phyloP scores from a whole-genome alignment of 1,140 invertebrate genomes.

The Euborellia annulipes region DNA sequence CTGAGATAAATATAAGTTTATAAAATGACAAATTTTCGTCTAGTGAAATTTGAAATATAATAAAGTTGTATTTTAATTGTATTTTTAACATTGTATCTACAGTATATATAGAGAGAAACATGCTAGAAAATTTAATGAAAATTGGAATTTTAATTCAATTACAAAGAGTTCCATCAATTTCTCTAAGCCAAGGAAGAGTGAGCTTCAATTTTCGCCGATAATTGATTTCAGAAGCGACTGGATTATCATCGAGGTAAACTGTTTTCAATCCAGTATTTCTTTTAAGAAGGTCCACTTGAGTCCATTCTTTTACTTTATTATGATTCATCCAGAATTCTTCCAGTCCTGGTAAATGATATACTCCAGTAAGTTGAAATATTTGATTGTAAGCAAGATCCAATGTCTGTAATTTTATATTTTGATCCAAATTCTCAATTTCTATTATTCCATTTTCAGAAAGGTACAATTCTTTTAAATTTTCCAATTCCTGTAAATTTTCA shows the following conservation, averaged over 20 bases:
- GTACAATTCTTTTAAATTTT: slow-evolving; percentile 75
- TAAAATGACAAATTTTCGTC: too few relatives aligned
- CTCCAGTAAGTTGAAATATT: slow-evolving; percentile 65
- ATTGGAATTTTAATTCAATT: slow-evolving; percentile 29
- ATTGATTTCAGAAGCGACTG: slow-evolving; percentile 62
- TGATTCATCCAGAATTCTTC: slow-evolving; percentile 97
- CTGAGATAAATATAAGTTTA: too few relatives aligned
- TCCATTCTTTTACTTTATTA: slow-evolving; percentile 79
- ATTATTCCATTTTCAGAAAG: slow-evolving; percentile 86
- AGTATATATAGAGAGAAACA: too few relatives aligned
- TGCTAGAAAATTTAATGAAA: too few relatives aligned
- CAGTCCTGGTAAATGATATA: slow-evolving; percentile 55
- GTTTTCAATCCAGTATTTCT: slow-evolving; percentile 65
- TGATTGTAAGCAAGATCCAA: slow-evolving; percentile 83
- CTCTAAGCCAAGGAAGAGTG: slow-evolving; percentile 65
- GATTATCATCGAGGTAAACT: slow-evolving; percentile 89
- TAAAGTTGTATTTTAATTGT: too few relatives aligned
- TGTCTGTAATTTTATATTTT: slow-evolving; percentile 58
- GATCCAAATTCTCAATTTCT: slow-evolving; percentile 52
- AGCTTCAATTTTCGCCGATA: slow-evolving; percentile 88
- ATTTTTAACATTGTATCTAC: too few relatives aligned
- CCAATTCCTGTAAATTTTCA: slow-evolving; percentile 63
- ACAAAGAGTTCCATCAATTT: slow-evolving; percentile 91
- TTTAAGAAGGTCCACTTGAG: slow-evolving; percentile 57
- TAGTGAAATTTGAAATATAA: too few relatives aligned